Conservation (phyloP, 2,113 vertebrate genomes). For the Ictalurus punctatus region DNA sequence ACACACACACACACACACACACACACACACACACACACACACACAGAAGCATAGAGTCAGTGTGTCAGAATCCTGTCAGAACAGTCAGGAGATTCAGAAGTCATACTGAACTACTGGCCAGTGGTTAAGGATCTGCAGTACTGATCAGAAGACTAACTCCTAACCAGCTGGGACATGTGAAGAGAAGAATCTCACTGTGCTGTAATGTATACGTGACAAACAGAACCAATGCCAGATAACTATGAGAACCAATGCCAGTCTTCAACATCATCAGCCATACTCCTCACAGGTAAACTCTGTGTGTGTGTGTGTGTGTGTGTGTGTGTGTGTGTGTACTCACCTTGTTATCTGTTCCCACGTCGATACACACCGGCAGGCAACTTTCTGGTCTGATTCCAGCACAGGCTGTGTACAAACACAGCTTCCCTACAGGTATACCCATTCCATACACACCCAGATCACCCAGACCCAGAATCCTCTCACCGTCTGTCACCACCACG, state of each 20-base stretch:
- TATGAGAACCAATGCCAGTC: too few species aligned
- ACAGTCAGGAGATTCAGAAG: neutral
- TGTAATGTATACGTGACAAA: too few species aligned
- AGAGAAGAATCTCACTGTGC: too few species aligned
- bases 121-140: too few species aligned
- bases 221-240: too few species aligned
- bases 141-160: too few species aligned
- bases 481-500: conserved; percentile 95
- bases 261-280: too few species aligned
- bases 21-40: neutral
- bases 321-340: conserved; percentile 65
- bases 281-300: too few species aligned
- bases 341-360: conserved; percentile 91
- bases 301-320: neutral
- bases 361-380: conserved; percentile 92
- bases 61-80: neutral
- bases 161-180: too few species aligned
- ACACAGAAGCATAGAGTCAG: too few species aligned
- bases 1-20: conserved; percentile 15
- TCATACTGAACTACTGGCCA: too few species aligned
- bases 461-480: conserved; percentile 93
- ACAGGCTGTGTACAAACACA: conserved; percentile 94
- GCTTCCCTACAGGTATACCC: conserved; percentile 95
- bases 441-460: conserved; percentile 96
- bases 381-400: conserved; percentile 89